Evolutionary conservation across 2,888 invertebrate genomes (phyloP), one percentile per base, ranked within the genome.

Genomic region (Acrobeloides nanus): DNA sequence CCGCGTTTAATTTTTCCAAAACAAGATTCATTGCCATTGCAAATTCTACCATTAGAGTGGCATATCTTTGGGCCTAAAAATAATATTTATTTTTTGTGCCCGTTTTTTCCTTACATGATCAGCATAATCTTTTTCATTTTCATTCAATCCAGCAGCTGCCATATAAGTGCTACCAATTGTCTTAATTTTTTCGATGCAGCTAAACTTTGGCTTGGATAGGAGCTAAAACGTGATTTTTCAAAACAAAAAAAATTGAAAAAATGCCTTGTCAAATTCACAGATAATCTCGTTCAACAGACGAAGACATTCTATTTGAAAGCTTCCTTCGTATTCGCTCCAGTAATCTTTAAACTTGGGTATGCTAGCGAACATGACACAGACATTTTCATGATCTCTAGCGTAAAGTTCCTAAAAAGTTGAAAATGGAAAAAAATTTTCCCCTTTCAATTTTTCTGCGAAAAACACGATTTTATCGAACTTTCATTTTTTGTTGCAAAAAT

Each of bases 81-180:
- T 21, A 5, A 38, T 39, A 38, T 45, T 46, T 8, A 23, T 37
- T 20, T 29, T 35, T 18, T 34, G n/a, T 12, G 4, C 43, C 29
- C 20, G 25, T 37, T 31, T 26, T 4, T 20, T 3, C 2, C 12
- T 44, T 29, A 48, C 58, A 45, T 52, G 39, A 15, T 66, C 62
- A 40, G 57, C 63, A 47, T 47, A 53, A 37, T 68, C 71, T 5
- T 48, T 40, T 24, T 67, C 67, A 6, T 48, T 40, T 24, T 67
- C 67, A 18, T 64, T 68, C 17, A 95, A 77, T 0, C 95, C 95
- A 0, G 89, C 86, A 0, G 93, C 93, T 38, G 92, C 84, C 93
- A 95, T 95, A 73, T 95, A 95, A 0, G 93, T 93, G 75, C 89
- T 90, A 12, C 90, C 92, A 49, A 95, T 93, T 0, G 93, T 95